Evolutionary conservation across 2,888 invertebrate genomes (phyloP), one percentile per base, ranked within the genome.

Genomic region (Mactromeris polynyma): DNA sequence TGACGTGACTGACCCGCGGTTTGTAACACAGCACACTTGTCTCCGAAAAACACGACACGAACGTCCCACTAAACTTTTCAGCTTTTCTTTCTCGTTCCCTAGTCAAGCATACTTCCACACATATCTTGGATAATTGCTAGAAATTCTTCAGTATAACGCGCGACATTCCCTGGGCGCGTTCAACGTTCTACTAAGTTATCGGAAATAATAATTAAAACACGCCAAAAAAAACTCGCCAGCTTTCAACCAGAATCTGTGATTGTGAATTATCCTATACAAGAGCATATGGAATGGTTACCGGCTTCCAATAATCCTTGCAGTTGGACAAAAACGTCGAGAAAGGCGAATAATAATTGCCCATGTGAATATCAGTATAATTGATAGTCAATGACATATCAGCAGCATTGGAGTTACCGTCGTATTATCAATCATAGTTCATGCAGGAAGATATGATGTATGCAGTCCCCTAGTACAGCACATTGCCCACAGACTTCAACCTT

Each of bases 281-380:
- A 33, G 17, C 31, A 73, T 73, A 33, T 36, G 31, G 73, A 73
- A 33, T 36, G 73, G 4, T 36, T 33, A 36, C 73, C 4, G 17
- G 14, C 14, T 73, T 33, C 73, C 73, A 73, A 73, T 69, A 79
- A 14, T 79, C 26, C 79, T 26, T 46, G 83, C 83, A 83, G 36
- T 21, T 46, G 69, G 69, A 69, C 40, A 82, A 64, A 26, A 64
- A 82, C 19, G n/a, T 2, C 21, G 40, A 64, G 73, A 51, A 83
- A 46, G 46, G 77, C 42, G 73, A 77, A 38, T 82, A 83, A 77
- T 84, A 54, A 84, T 54, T 78, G 84, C 84, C 46, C 31, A 46
- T 46, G 36, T 77, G 73, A 77, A 51, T 83, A 83, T 73, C 31
- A 17, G 46, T 33, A 46, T 51, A 73, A 83, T 83, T 83, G 83